Evolutionary conservation across 1,140 invertebrate species (phyloP).

Genomic region (Steinernema feltiae): DNA sequence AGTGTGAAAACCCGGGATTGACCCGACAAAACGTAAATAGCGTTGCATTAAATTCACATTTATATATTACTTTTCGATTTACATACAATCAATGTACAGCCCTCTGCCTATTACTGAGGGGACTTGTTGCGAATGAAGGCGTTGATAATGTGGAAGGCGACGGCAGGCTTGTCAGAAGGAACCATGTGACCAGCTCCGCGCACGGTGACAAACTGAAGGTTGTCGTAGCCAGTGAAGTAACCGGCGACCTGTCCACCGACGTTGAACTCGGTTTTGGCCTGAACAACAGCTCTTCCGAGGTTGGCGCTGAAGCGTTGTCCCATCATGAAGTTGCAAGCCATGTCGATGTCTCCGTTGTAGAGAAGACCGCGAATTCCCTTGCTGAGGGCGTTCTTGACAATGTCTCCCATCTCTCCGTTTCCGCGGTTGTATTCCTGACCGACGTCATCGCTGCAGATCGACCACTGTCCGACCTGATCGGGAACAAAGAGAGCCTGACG

Average conservation of each 20-base stretch:
- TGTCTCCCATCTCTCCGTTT: conserved; percentile 21
- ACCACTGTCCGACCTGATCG: conserved; percentile 23
- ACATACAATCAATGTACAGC: not conserved
- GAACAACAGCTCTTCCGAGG: conserved; percentile 28
- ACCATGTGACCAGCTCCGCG: conserved; percentile 64
- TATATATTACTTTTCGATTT: not conserved
- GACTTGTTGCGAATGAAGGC: conserved; percentile 46
- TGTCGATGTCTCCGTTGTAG: conserved; percentile 64
- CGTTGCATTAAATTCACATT: no score
- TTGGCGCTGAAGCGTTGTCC: conserved; percentile 35
- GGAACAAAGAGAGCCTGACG: conserved; percentile 33
- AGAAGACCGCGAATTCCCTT: conserved; percentile 54
- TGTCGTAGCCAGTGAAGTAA: conserved; percentile 25
- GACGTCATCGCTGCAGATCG: conserved; percentile 35
- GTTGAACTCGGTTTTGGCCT: conserved; percentile 21
- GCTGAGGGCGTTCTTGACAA: conserved; percentile 27
- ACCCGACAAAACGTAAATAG: no score
- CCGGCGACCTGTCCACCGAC: conserved; percentile 35
- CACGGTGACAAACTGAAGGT: conserved; percentile 33
- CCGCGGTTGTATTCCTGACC: conserved; percentile 25
- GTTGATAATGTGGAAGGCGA: conserved; percentile 58
- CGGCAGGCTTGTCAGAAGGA: conserved; percentile 61
- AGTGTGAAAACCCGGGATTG: no score
- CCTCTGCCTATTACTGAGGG: conserved; percentile 15
- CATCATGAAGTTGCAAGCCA: conserved; percentile 63